Base-by-base conservation (phyloP, 2,888 invertebrate species). In the Calameuta pallipes region DNA sequence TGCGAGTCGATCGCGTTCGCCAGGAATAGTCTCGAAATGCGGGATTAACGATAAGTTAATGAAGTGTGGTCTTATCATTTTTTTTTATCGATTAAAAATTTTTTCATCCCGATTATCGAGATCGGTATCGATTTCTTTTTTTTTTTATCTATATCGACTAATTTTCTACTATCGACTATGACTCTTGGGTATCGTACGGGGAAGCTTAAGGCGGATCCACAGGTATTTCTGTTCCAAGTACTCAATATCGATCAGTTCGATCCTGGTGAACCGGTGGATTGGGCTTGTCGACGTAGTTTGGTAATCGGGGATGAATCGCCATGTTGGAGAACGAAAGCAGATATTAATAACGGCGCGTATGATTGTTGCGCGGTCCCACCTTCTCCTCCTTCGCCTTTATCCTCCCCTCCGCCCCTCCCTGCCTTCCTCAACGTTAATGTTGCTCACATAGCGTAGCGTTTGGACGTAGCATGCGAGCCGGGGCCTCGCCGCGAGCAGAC, bases 401-500 rank as follows among this genome's bases (percentile, higher is more conserved):
- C 79, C 73, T 68, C 78, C 76, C 77, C 34, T 76, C 79, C 73
- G 71, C 79, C 74, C 80, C 78, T 69, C 56, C 81, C 81, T 84
- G 84, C 86, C 87, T 87, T 85, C 85, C 86, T 86, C 87, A 83
- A 87, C 84, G 84, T 88, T 87, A 89, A 89, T 87, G 88, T 88
- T 87, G 83, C 89, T 87, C 87, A 85, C 87, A 86, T 85, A 87
- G 86, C 86, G 86, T 83, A 85, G 85, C 85, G 83, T 88, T 36
- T 12, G 83, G 83, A 84, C 84, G 82, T 85, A 84, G 86, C 86
- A 83, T 87, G 87, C 85, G 84, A 84, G 84, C 75, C 82, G 82
- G 87, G 87, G 87, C 88, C 90, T 89, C 86, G 89, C 90, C 90
- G 89, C 90, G 88, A 89, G 90, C 90, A 87, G 90, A 88, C 88